Percentiles rank a stretch among this genome's conserved stretches.
Conservation (phyloP, 1,140 invertebrate genomes). For the Pseudomyrmex sp. region DNA sequence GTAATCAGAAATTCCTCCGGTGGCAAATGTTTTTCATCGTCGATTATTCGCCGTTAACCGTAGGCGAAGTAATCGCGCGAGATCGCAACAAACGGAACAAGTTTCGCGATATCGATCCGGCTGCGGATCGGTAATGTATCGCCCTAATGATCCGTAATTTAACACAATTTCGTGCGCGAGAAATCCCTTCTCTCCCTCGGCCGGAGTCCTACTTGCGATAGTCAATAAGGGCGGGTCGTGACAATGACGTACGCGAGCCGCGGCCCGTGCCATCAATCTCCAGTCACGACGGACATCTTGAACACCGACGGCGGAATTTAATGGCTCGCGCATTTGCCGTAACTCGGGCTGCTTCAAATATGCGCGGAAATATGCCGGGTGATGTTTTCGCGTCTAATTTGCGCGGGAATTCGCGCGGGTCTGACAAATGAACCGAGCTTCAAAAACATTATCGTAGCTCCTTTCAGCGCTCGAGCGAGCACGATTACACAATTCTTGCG, state of each 20-base stretch:
- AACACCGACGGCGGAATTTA: constrained; percentile 21
- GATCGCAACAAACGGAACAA: not conserved
- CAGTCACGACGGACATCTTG: constrained; percentile 10
- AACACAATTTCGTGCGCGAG: constrained; percentile 32
- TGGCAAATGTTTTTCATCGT: not conserved
- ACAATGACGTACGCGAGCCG: constrained; percentile 39
- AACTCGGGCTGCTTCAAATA: constrained; percentile 25
- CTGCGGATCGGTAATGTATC: constrained; percentile 37
- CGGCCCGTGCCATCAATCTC: constrained; percentile 33
- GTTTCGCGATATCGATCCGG: constrained; percentile 24
- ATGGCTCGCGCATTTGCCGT: constrained; percentile 12
- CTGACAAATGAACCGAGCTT: constrained; percentile 27
- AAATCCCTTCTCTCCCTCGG: not conserved
- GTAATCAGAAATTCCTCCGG: not conserved
- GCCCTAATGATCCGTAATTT: constrained; percentile 26
- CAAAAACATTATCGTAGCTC: not conserved
- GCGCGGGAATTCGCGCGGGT: constrained; percentile 6
- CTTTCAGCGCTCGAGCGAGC: not conserved
- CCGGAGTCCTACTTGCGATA: not conserved
- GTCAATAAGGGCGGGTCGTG: constrained; percentile 21
- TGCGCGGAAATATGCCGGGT: not conserved
- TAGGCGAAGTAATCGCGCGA: not conserved
- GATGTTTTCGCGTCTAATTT: constrained; percentile 22
- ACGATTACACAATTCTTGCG: not conserved
- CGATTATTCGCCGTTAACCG: not conserved